Percentiles rank a stretch among this genome's conserved stretches.
phyloP scores from a whole-genome alignment of 2,113 vertebrate species.

The Ameiurus melas region DNA sequence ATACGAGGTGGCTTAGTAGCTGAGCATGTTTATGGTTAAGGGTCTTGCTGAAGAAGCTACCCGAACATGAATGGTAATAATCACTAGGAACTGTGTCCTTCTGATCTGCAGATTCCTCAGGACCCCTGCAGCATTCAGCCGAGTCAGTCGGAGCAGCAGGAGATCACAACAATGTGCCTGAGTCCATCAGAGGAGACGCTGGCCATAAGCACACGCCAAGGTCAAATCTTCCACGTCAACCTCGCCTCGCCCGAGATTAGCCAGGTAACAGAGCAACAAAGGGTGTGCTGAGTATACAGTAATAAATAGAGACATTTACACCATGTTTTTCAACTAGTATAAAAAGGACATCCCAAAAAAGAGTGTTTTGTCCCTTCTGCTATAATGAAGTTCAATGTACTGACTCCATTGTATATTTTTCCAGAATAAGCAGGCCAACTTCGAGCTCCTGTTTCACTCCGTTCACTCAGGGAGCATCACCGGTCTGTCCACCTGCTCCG shows the following conservation, averaged over 20 bases:
- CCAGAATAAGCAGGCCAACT: slow-evolving; percentile 77
- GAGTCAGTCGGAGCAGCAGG: neutral
- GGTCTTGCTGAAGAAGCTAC: neutral
- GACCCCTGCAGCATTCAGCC: neutral
- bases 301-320: neutral
- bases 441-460: slow-evolving; percentile 80
- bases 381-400: neutral
- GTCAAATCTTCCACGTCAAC: slow-evolving; percentile 82
- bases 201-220: slow-evolving; percentile 77
- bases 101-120: neutral
- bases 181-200: slow-evolving; percentile 85
- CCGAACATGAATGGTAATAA: neutral
- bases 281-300: neutral
- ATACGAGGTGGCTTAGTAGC: slow-evolving; percentile 56
- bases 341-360: neutral
- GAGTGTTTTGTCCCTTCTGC: neutral
- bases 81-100: neutral
- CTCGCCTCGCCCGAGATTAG: slow-evolving; percentile 72
- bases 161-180: neutral
- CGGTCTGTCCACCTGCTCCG: slow-evolving; percentile 82
- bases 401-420: neutral
- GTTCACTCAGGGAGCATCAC: slow-evolving; percentile 84
- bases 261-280: slow-evolving; percentile 49
- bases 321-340: neutral
- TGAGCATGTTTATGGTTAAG: neutral